Base-by-base conservation (phyloP, 2,888 invertebrate species). In the Dynastes grantii region DNA sequence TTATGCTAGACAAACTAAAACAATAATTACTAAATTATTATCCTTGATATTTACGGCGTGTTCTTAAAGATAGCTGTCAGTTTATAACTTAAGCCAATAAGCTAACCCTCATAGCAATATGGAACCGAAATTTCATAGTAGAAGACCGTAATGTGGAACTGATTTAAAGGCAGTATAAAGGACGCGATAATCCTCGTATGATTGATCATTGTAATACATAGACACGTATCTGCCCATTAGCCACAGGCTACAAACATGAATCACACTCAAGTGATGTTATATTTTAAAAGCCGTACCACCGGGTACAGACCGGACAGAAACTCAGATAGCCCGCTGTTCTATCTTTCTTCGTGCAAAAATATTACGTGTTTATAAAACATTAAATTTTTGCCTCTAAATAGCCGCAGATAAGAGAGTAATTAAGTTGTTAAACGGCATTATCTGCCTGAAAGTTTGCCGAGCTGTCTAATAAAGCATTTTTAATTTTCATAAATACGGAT, bases 301-400 rank as follows among this genome's bases (percentile, higher is more conserved):
- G 22, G 55, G 55, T 58, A 2, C 22, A 58, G n/a, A 37, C 16
- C 55, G 40, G 22, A 55, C 71, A 71, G 71, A 71, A 71, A 71
- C 11, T 16, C 37, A 71, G 71, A 71, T 71, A 71, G 32, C 9
- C n/a, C 45, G 45, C 40, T 27, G 27, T 27, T 58, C 73, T 75
- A 75, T 75, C 61, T 71, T 29, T 32, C 71, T 75, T 75, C 73
- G 61, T 61, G 73, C 63, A 49, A 75, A 71, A 16, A 45, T 71
- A 65, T 78, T 78, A 73, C 78, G 78, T 78, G 78, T 78, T 78
- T 78, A 75, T 78, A 78, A 78, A 78, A 78, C 78, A 78, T 78
- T 73, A 78, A 73, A 73, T 73, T 78, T 78, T 78, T 78, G 75
- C 73, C 65, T 73, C 65, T 65, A 78, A 78, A 75, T 75, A 75